These are phyloP conservation scores for Microplitis deprimator DNA, from an alignment of 2,888 invertebrate species.

Conservation along the genomic window DNA sequence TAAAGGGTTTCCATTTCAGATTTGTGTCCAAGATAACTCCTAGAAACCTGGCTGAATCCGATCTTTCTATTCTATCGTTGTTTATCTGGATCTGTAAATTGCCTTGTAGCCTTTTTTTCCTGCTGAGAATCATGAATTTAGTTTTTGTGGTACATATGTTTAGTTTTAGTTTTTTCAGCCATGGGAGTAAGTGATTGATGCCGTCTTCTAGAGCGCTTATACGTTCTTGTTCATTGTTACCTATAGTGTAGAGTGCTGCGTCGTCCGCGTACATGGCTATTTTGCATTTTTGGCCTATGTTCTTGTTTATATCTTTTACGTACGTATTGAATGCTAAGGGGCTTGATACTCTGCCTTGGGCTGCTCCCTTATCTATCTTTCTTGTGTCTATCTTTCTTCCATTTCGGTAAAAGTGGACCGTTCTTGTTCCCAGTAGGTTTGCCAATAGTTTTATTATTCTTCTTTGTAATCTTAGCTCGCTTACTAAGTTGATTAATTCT, in stretches of 20 bases:
- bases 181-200: too few relatives aligned
- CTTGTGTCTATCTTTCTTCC: background rate
- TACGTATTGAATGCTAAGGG: background rate
- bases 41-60: too few relatives aligned
- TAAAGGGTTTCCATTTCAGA: background rate
- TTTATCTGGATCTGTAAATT: background rate
- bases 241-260: too few relatives aligned
- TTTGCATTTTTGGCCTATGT: background rate
- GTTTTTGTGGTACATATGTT: background rate
- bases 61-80: too few relatives aligned
- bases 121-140: background rate
- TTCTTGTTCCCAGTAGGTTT: background rate
- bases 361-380: background rate
- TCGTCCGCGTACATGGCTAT: too few relatives aligned
- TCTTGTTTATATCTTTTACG: background rate
- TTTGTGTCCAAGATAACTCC: background rate
- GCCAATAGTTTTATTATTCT: background rate
- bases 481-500: background rate
- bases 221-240: too few relatives aligned
- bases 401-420: constrained; percentile 18
- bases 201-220: too few relatives aligned
- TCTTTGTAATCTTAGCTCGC: constrained; percentile 8
- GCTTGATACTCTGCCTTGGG: too few relatives aligned
- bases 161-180: background rate
- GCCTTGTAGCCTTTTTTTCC: background rate